Percentiles rank a stretch among this genome's conserved stretches.
phyloP scores from a whole-genome alignment of 2,113 vertebrate species.

The Piprites chloris region DNA sequence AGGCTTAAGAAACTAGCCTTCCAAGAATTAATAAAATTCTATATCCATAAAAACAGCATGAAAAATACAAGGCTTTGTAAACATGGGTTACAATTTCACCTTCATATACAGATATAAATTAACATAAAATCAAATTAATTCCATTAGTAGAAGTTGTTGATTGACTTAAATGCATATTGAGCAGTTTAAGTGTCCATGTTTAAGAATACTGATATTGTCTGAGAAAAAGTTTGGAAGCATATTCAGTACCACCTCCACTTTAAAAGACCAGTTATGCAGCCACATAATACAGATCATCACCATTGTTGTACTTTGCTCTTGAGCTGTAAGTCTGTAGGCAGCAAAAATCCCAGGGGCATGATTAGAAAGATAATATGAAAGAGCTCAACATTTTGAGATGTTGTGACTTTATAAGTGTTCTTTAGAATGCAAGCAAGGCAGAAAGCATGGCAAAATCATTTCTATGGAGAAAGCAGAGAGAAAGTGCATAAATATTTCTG shows the following conservation, averaged over 20 bases:
- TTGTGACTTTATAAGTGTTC: background rate
- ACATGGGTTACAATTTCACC: background rate
- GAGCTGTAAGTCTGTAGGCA: background rate
- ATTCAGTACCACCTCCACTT: background rate
- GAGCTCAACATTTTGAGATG: background rate
- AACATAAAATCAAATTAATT: background rate
- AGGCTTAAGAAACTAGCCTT: background rate
- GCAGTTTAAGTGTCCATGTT: background rate
- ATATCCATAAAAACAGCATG: background rate
- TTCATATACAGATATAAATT: background rate
- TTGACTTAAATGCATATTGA: background rate
- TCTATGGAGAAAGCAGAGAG: background rate
- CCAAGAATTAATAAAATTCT: background rate
- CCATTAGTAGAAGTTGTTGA: background rate
- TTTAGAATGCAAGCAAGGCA: background rate
- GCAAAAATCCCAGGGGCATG: background rate
- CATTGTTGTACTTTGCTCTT: background rate
- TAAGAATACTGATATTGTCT: background rate
- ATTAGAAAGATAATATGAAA: background rate
- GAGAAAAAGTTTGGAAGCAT: background rate
- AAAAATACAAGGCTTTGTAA: background rate
- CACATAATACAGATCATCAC: background rate
- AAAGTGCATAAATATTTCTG: background rate
- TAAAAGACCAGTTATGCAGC: background rate
- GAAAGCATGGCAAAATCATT: background rate